Evolutionary conservation across 2,888 invertebrate species (phyloP), one percentile per base, ranked within the genome.

Genomic region (Hedychridium roseum): DNA sequence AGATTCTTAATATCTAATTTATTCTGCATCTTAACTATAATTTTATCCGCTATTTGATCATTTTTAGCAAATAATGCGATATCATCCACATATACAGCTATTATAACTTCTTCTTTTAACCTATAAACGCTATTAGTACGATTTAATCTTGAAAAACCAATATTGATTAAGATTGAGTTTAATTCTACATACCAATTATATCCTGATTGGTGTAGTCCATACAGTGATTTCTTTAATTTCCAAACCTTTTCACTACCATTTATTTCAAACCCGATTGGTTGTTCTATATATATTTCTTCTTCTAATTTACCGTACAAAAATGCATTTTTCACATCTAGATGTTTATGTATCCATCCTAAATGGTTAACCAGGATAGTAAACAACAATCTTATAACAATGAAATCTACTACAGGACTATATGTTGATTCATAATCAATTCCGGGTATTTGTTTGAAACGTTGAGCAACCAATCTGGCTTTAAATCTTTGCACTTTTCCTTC

Each of bases 201-300:
- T 17, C 61, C 54, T 12, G 57, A 50, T 44, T 67, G 66, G 26
- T 63, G 60, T 1, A 68, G 47, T 4, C 67, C 67, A 54, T 71
- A 70, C 11, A 71, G 31, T 23, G 57, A 49, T 32, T 50, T 57
- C 5, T 42, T 45, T n/a, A 70, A 16, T 20, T 28, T 30, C 15
- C 39, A 39, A 2, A 39, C 39, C 7, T 66, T 66, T 21, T 34
- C 12, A 5, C 36, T 31, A 14, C 18, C 57, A 30, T 30, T 23
- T 43, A 57, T 57, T 21, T 48, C 36, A 30, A 46, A 65, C 2
- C 67, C 68, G 27, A 50, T 38, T 28, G 70, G 68, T 30, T 67
- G 66, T 31, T 45, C 43, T 63, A 68, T 65, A 32, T 56, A 66
- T 3, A 69, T 54, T 3, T 48, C 50, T 37, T 64, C 56, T 18